phyloP scores from a whole-genome alignment of 2,797 vertebrate genomes.

The Crenuchus spilurus region DNA sequence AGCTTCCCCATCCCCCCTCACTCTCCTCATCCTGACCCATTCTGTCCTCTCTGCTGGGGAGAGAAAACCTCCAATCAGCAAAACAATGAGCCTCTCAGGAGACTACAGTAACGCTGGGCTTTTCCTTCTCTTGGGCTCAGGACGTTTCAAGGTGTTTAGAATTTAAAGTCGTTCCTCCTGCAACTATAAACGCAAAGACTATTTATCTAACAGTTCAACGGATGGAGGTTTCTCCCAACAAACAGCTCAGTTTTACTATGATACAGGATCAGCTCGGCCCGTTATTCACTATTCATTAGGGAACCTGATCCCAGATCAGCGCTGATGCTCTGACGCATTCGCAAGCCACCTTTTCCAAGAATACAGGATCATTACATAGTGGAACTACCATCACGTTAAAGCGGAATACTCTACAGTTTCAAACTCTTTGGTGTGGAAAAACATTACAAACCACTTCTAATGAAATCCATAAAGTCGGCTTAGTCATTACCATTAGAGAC shows the following conservation, averaged over 20 bases:
- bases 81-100: too few relatives aligned
- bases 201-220: not conserved
- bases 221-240: not conserved
- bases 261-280: not conserved
- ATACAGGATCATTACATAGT: not conserved
- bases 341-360: not conserved
- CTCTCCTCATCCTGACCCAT: not conserved
- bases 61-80: too few relatives aligned
- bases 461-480: too few relatives aligned
- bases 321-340: not conserved
- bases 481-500: too few relatives aligned
- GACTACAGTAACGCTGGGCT: not conserved
- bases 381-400: not conserved
- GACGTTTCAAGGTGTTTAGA: not conserved
- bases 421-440: too few relatives aligned
- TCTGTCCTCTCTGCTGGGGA: not conserved
- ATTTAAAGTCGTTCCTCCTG: not conserved
- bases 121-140: not conserved
- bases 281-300: constrained; percentile 1
- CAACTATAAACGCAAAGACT: not conserved
- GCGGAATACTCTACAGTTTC: too few relatives aligned
- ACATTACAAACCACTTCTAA: too few relatives aligned
- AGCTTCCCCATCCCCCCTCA: not conserved
- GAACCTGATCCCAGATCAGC: constrained; percentile 13
- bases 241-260: not conserved